A percentile compares a stretch with the other conserved stretches of the same genome.
Conservation (phyloP, 2,113 vertebrate species). For the Dasypus novemcinctus region DNA sequence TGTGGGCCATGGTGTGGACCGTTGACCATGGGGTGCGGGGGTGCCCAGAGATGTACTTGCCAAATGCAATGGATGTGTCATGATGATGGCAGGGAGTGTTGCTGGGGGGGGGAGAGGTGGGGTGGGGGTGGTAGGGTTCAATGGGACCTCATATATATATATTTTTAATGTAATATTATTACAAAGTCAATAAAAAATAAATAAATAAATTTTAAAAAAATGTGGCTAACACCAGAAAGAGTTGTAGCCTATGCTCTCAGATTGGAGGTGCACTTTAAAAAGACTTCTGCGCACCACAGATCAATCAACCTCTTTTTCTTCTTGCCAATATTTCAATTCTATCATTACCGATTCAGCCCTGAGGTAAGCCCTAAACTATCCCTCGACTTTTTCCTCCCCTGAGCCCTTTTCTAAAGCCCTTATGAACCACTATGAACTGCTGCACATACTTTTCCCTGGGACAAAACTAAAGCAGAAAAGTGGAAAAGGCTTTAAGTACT, state of each 20-base stretch:
- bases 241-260: neutral
- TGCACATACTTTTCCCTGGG: neutral
- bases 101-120: too few species aligned
- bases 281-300: neutral
- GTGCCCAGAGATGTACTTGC: too few species aligned
- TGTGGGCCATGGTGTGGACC: too few species aligned
- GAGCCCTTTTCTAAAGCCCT: neutral
- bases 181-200: too few species aligned
- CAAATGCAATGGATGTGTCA: too few species aligned
- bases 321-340: neutral
- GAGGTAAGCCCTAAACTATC: neutral
- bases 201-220: too few species aligned
- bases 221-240: neutral
- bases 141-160: too few species aligned
- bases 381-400: neutral
- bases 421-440: neutral
- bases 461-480: neutral
- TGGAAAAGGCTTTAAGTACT: neutral
- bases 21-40: too few species aligned
- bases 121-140: too few species aligned
- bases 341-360: neutral
- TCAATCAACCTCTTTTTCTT: neutral
- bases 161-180: too few species aligned
- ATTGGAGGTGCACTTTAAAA: neutral
- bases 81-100: too few species aligned